Base-by-base conservation (phyloP, 2,888 invertebrate genomes). In the Lasioglossum villosulum region DNA sequence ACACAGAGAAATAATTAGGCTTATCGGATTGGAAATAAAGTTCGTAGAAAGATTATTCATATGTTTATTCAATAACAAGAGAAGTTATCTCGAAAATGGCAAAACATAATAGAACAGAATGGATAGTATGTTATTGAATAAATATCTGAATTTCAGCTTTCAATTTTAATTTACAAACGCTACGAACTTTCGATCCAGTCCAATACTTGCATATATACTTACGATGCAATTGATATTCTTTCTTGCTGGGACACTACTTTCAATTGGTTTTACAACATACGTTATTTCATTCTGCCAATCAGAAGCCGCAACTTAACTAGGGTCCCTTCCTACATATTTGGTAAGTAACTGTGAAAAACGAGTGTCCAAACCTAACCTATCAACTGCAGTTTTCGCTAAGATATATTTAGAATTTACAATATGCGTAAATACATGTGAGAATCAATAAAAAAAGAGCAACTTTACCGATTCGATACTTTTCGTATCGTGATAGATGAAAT, bases 321-420 rank as follows among this genome's bases (percentile, higher is more conserved):
- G 39, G 23, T n/a, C 14, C 39, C 39, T 39, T 70, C 14, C 23
- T 70, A 39, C 37, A 23, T 39, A 39, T 70, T 70, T 70, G 70
- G 70, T 70, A 70, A 70, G n/a, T 70, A 34, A 23, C 37, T n/a
- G 70, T 39, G 37, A 70, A 39, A 70, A 70, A 37, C 70, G 70
- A 23, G 39, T 70, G 42, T 16, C 14, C 23, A 19, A 45, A 71
- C 63, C 74, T 84, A 82, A 84, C 84, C 84, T 82, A 5, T n/a
- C 59, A 42, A 63, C 78, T 14, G 34, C 63, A 14, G 37, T 75
- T 76, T 72, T 71, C 27, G 42, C 63, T n/a, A 48, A 59, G 70
- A 71, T 77, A 82, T 68, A 84, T 82, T 84, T 75, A 71, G 74
- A 75, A 63, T 71, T 30, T 42, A 27, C 16, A 16, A 75, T 63